A percentile compares a stretch with the other conserved stretches of the same genome.
Evolutionary conservation across 2,113 vertebrate species (phyloP).

Genomic region (Sturnira hondurensis): DNA sequence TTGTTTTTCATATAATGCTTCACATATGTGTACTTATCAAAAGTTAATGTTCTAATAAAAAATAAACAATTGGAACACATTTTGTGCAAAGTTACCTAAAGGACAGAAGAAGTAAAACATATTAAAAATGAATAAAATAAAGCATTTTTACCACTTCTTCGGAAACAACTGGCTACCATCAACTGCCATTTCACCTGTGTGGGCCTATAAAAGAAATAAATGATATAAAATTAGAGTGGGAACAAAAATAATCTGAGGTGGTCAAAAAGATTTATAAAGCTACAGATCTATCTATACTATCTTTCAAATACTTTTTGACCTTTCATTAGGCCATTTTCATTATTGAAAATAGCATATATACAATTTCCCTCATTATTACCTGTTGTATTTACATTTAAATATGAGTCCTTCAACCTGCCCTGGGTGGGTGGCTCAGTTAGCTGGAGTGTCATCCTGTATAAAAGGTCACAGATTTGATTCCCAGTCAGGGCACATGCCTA

Average conservation of each 20-base stretch:
- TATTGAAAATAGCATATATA: background rate
- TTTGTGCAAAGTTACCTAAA: slow-evolving; percentile 19
- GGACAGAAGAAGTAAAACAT: background rate
- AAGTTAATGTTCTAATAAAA: slow-evolving; percentile 42
- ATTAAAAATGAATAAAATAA: slow-evolving; percentile 8
- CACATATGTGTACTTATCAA: background rate
- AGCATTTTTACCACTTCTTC: slow-evolving; percentile 89
- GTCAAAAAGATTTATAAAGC: background rate
- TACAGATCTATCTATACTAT: background rate
- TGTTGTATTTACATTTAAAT: background rate
- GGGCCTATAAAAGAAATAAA: slow-evolving; percentile 81
- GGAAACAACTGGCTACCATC: slow-evolving; percentile 96
- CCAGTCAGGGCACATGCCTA: too few relatives aligned
- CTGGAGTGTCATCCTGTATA: too few relatives aligned
- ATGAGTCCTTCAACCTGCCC: too few relatives aligned
- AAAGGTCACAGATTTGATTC: too few relatives aligned
- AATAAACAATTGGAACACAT: background rate
- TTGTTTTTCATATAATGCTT: slow-evolving; percentile 5
- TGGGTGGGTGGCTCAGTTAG: too few relatives aligned
- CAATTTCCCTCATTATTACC: background rate
- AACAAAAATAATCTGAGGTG: slow-evolving; percentile 42
- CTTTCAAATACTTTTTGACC: background rate
- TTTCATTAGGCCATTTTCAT: background rate
- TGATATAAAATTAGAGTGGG: background rate
- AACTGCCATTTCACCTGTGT: slow-evolving; percentile 94